phyloP scores from a whole-genome alignment of 2,113 vertebrate genomes.

The Rhea pennata region DNA sequence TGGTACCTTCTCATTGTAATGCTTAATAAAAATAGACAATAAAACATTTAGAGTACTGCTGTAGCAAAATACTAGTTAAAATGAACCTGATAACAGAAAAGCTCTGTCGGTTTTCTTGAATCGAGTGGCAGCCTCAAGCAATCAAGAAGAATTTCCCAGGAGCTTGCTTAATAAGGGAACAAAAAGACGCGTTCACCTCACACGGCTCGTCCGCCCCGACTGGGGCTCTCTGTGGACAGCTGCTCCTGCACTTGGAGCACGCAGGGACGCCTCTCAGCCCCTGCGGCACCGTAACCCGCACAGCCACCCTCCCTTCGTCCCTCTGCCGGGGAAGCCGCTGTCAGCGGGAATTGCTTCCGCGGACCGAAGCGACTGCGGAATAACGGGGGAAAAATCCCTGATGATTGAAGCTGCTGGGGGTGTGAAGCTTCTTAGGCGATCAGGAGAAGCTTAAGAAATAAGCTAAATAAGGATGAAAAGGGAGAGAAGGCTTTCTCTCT shows the following conservation, averaged over 20 bases:
- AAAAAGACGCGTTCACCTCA: conserved; percentile 8
- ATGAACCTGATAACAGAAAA: conserved; percentile 32
- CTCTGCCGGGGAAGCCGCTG: neutral
- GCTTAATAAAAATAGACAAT: conserved; percentile 45
- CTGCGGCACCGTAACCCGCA: fast-evolving
- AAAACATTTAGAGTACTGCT: neutral
- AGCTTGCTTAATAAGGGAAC: conserved; percentile 35
- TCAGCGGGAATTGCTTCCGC: neutral
- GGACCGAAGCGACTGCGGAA: neutral
- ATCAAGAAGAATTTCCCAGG: conserved; percentile 40
- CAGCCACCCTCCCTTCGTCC: neutral
- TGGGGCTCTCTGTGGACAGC: neutral
- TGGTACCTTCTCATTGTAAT: conserved; percentile 2
- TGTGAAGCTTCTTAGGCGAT: neutral
- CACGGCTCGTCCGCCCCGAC: neutral
- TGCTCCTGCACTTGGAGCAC: neutral
- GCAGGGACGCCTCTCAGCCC: neutral
- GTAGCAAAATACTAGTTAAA: conserved; percentile 42
- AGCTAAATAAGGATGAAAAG: neutral
- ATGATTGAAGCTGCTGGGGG: neutral
- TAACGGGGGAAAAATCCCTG: neutral
- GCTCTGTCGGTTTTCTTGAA: conserved; percentile 1
- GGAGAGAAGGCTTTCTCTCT: neutral
- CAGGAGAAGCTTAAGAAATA: neutral
- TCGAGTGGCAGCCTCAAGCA: conserved; percentile 20